A percentile compares a stretch with the other conserved stretches of the same genome.
Evolutionary conservation across 2,113 vertebrate species (phyloP).

Genomic region (Myxocyprinus asiaticus): DNA sequence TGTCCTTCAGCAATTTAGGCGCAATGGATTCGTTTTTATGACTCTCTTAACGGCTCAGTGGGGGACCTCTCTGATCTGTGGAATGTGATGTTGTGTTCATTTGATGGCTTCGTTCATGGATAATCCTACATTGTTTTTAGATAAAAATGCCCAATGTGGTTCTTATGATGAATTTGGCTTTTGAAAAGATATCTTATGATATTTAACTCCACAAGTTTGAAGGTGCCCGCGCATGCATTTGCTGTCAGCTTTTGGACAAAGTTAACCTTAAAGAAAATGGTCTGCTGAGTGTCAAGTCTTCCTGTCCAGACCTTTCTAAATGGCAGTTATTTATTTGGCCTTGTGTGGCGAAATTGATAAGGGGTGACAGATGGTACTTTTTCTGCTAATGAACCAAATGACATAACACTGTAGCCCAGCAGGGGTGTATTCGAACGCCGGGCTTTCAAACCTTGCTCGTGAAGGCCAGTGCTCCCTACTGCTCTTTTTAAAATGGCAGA

Average conservation of each 20-base stretch:
- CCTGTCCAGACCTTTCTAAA: conserved; percentile 73
- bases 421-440: conserved; percentile 58
- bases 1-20: too few relatives aligned
- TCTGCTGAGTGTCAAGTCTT: conserved; percentile 73
- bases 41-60: too few relatives aligned
- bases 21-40: too few relatives aligned
- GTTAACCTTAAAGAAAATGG: conserved; percentile 74
- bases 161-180: too few relatives aligned
- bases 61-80: too few relatives aligned
- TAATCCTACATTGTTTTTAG: too few relatives aligned
- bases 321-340: conserved; percentile 68
- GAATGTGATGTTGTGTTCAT: too few relatives aligned
- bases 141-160: too few relatives aligned
- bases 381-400: conserved; percentile 61
- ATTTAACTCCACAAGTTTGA: too few relatives aligned
- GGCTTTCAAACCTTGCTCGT: conserved; percentile 19
- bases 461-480: conserved; percentile 13
- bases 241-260: conserved; percentile 59
- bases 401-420: conserved; percentile 62
- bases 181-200: too few relatives aligned
- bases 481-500: conserved; percentile 38
- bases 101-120: too few relatives aligned
- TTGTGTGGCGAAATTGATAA: conserved; percentile 52
- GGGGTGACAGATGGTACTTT: conserved; percentile 49
- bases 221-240: conserved; percentile 62